These are phyloP conservation scores for Cephus spinipes DNA, from an alignment of 2,888 invertebrate species.

Conservation along the genomic window DNA sequence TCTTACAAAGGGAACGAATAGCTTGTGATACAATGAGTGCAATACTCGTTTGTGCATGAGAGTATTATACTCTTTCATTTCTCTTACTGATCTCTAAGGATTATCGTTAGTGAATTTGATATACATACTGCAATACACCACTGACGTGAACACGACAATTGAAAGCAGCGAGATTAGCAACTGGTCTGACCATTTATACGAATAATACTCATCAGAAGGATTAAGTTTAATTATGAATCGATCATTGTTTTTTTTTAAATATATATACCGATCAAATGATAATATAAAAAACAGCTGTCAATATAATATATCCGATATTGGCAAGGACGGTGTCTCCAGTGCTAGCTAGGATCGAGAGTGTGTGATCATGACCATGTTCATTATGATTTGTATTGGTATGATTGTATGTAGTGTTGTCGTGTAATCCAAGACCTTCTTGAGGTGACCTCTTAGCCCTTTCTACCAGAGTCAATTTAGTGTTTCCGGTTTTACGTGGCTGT, in stretches of 20 bases:
- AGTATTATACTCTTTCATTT: not conserved
- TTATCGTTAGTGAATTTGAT: not conserved
- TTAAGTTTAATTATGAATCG: not conserved
- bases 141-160: not conserved
- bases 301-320: slow-evolving; percentile 52
- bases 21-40: not conserved
- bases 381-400: slow-evolving; percentile 25
- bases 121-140: not conserved
- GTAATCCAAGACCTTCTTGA: slow-evolving; percentile 22
- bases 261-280: slow-evolving; percentile 41
- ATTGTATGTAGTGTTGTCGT: not conserved
- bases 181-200: not conserved
- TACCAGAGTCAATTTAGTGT: slow-evolving; percentile 36
- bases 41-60: not conserved
- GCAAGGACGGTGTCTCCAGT: slow-evolving; percentile 49
- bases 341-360: slow-evolving; percentile 33
- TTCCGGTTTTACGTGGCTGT: slow-evolving; percentile 14
- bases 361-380: slow-evolving; percentile 18
- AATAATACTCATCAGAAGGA: not conserved
- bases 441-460: slow-evolving; percentile 46
- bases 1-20: not conserved
- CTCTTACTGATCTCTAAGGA: not conserved
- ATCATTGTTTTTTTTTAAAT: not conserved
- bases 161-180: not conserved
- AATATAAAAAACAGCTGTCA: slow-evolving; percentile 52